Evolutionary conservation across 2,113 vertebrate species (phyloP).

Genomic region (Phoenicopterus ruber): DNA sequence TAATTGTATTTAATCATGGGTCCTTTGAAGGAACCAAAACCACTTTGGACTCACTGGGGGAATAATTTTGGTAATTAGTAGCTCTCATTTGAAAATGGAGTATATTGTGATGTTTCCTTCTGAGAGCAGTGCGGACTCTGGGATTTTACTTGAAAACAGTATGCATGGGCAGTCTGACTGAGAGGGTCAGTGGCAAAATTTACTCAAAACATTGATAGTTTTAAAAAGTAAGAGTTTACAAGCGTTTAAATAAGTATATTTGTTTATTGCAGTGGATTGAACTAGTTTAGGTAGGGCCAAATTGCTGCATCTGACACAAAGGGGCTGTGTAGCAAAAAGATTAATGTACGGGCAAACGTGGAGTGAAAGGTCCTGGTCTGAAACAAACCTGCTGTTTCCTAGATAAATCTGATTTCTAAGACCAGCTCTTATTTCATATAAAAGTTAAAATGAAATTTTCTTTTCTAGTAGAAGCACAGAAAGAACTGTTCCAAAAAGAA

Average conservation of each 20-base stretch:
- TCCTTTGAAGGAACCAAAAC: background rate
- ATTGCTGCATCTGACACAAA: background rate
- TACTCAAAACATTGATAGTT: background rate
- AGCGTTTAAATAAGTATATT: background rate
- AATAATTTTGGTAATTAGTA: background rate
- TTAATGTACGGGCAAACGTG: background rate
- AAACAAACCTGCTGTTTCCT: background rate
- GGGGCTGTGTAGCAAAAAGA: background rate
- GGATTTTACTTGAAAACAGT: background rate
- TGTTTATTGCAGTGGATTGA: background rate
- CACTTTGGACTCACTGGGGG: background rate
- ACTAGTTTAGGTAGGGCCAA: background rate
- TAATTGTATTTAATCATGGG: background rate
- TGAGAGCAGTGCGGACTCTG: background rate
- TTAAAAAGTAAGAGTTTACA: background rate
- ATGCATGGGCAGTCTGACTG: background rate
- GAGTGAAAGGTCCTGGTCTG: background rate
- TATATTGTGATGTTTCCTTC: background rate
- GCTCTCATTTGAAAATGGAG: background rate
- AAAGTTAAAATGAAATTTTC: background rate
- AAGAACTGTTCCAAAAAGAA: background rate
- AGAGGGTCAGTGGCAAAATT: background rate
- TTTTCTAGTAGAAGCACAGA: background rate
- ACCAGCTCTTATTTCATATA: background rate
- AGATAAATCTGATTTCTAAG: background rate